Evolutionary conservation across 2,113 vertebrate genomes (phyloP), one percentile per base, ranked within the genome.

Genomic region (Cheirogaleus medius): DNA sequence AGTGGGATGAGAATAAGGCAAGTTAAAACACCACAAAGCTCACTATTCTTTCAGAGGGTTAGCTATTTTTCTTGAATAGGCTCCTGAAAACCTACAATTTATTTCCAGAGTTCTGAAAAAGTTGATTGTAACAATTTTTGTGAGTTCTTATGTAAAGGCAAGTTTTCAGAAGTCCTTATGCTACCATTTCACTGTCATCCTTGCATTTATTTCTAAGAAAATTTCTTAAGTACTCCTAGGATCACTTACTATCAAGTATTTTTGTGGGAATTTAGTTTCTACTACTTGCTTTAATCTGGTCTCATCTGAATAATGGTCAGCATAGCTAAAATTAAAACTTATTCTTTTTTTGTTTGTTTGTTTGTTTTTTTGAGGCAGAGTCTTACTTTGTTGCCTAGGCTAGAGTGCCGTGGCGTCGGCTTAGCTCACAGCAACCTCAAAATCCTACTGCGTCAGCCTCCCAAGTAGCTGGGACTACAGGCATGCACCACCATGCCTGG

Each of bases 301-400:
- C 20, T 63, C 54, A 96, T 39, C 97, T 78, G 95, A 98, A 34
- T 44, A 97, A 92, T 90, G 37, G 87, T 39, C 44, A 87, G 47
- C 82, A 39, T 1, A 87, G 60, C 27, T 96, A 92, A 98, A 98
- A 98, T 97, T 98, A 98, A 60, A 78, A 83, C 77, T 68, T 47
- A 58, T 58, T 60, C 58, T 83, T n/a, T n/a, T n/a, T n/a, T n/a
- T n/a, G n/a, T n/a, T n/a, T n/a, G n/a, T n/a, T n/a, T n/a, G n/a
- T n/a, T n/a, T n/a, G n/a, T n/a, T n/a, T n/a, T n/a, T n/a, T n/a
- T n/a, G n/a, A n/a, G n/a, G n/a, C n/a, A n/a, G n/a, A n/a, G n/a
- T n/a, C n/a, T n/a, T n/a, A n/a, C n/a, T n/a, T n/a, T n/a, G n/a
- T n/a, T n/a, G n/a, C n/a, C n/a, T n/a, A n/a, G n/a, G n/a, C n/a